These are phyloP conservation scores for Sus cebifrons DNA, from an alignment of 2,797 vertebrate genomes.

Conservation along the genomic window DNA sequence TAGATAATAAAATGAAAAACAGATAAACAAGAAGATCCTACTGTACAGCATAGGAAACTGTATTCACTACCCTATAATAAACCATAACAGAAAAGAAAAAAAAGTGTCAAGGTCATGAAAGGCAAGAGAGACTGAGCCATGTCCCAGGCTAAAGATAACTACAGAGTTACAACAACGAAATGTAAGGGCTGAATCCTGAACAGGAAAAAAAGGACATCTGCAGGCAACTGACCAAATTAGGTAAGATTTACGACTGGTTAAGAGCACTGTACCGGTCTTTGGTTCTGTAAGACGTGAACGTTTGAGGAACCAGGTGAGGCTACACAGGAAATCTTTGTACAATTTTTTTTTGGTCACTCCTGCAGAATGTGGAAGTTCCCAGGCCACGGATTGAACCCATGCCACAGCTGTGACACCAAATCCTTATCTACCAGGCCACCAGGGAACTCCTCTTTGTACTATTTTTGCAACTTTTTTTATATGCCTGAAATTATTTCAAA, in stretches of 20 bases:
- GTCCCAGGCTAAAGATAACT: background rate
- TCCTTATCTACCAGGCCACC: too few relatives aligned
- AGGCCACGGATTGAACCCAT: too few relatives aligned
- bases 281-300: background rate
- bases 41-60: background rate
- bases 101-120: background rate
- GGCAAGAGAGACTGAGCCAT: background rate
- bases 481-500: background rate
- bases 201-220: background rate
- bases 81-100: background rate
- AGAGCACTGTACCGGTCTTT: too few relatives aligned
- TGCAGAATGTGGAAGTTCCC: too few relatives aligned
- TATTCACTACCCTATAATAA: background rate
- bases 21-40: background rate
- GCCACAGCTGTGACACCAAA: too few relatives aligned
- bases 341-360: background rate
- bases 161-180: background rate
- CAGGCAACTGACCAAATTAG: background rate
- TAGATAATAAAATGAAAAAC: too few relatives aligned
- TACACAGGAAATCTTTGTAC: background rate
- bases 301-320: background rate
- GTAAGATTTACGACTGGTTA: background rate
- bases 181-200: background rate
- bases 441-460: background rate
- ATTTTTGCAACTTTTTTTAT: slow-evolving; percentile 18